These are phyloP conservation scores for Hozukius guyotensis DNA, from an alignment of 2,797 vertebrate species.

Conservation along the genomic window DNA sequence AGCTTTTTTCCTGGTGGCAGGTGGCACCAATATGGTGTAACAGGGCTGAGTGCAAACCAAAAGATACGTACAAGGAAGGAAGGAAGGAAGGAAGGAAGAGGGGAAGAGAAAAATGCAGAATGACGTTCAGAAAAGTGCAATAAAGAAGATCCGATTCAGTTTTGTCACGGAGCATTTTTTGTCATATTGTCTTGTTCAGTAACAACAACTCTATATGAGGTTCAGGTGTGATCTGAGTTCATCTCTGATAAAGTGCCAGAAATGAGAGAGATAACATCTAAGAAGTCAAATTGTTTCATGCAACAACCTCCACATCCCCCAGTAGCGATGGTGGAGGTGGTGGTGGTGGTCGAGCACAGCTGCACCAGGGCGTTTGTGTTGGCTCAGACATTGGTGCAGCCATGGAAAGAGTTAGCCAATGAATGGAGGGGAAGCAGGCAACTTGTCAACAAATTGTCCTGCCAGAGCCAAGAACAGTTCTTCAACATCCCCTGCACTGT, in stretches of 20 bases:
- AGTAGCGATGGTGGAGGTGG: not conserved
- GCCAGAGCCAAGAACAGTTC: conserved; percentile 35
- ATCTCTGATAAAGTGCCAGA: not conserved
- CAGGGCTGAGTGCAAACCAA: not conserved
- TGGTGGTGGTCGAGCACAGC: conserved; percentile 8
- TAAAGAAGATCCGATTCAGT: not conserved
- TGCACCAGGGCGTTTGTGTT: conserved; percentile 37
- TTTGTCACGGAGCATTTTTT: not conserved
- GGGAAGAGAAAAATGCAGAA: not conserved
- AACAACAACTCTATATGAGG: not conserved
- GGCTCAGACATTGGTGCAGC: conserved; percentile 39
- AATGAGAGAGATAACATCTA: not conserved
- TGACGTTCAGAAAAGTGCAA: not conserved
- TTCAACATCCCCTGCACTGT: conserved; percentile 29
- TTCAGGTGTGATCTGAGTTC: not conserved
- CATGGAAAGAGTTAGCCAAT: conserved; percentile 53
- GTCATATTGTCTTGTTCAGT: not conserved
- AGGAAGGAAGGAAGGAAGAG: not conserved
- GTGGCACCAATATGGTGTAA: conserved; percentile 49
- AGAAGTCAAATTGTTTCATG: not conserved
- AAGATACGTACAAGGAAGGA: not conserved
- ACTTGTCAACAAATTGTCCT: conserved; percentile 5
- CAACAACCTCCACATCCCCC: not conserved
- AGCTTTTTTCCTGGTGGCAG: conserved; percentile 49
- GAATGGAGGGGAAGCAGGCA: conserved; percentile 35